Evolutionary conservation across 2,888 invertebrate genomes (phyloP), one percentile per base, ranked within the genome.

Genomic region (Alentia gelatinosa): DNA sequence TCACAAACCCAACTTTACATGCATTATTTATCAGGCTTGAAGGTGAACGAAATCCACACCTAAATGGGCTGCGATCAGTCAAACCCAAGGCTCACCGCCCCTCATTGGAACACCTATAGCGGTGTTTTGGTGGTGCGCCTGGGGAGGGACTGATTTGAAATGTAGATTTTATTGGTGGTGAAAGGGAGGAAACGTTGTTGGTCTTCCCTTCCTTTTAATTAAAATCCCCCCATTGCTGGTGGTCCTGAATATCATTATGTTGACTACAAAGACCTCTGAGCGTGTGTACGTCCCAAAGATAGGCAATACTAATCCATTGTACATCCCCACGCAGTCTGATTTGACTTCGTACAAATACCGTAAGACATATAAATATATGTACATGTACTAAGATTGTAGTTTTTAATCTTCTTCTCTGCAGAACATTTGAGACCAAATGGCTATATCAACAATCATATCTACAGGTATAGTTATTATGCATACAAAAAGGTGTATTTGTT

Each of bases 131-230:
- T 26, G 68, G 12, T 26, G 68, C 26, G 12, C 12, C 12, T 12
- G 23, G 33, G 68, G 68, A 68, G 68, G 68, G 33, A 19, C 47
- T 68, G 68, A 68, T 68, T 68, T 68, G 30, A 68, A 68, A 68
- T 68, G 68, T 68, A 68, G 68, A 68, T 68, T 68, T 68, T 68
- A 68, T 68, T 68, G 68, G 68, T 30, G 68, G 26, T 30, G 68
- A 68, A 68, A 68, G 68, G 68, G 68, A 30, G 68, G 68, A 68
- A 30, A 30, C 68, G 68, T 12, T 30, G 5, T 68, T 9, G 68
- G 68, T 30, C 30, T 3, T 12, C 30, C 33, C 68, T 26, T 68
- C 68, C 33, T 68, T 68, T 68, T 68, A 68, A 68, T 68, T 68
- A 68, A 68, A 68, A 1, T 68, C 68, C 68, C 12, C 33, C 68